Conservation (phyloP, 2,888 invertebrate genomes). For the Pyralis farinalis region DNA sequence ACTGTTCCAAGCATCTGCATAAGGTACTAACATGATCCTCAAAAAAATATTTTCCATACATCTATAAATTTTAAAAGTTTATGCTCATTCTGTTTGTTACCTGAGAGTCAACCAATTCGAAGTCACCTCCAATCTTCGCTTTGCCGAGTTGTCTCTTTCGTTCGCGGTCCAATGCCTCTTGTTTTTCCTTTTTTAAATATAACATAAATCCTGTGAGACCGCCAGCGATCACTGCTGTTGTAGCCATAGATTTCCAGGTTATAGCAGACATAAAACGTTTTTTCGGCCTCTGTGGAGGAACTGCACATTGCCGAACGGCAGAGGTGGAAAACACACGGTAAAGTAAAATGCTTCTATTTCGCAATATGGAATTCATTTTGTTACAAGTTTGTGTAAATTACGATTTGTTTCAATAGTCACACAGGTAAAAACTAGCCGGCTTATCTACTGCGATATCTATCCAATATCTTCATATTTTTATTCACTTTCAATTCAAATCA, state of each 20-base stretch:
- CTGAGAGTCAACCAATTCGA: conserved; percentile 89
- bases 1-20: too few relatives aligned
- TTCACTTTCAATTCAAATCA: too few relatives aligned
- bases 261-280: conserved; percentile 82
- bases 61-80: too few relatives aligned
- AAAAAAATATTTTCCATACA: too few relatives aligned
- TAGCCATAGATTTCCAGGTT: conserved; percentile 89
- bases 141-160: conserved; percentile 92
- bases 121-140: conserved; percentile 95
- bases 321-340: conserved; percentile 53
- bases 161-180: conserved; percentile 86
- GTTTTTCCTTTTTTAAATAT: conserved; percentile 91
- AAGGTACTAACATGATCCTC: too few relatives aligned
- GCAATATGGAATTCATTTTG: conserved; percentile 20
- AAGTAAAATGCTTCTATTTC: conserved; percentile 35
- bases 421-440: not conserved
- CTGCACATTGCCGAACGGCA: conserved; percentile 45
- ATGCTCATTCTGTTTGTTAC: too few relatives aligned
- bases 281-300: conserved; percentile 47
- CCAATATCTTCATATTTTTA: too few relatives aligned
- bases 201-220: conserved; percentile 86
- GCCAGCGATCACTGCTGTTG: conserved; percentile 84
- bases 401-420: too few relatives aligned
- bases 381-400: too few relatives aligned
- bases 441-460: conserved; percentile 19